phyloP scores from a whole-genome alignment of 2,888 invertebrate species.

The Byasa hedistus region DNA sequence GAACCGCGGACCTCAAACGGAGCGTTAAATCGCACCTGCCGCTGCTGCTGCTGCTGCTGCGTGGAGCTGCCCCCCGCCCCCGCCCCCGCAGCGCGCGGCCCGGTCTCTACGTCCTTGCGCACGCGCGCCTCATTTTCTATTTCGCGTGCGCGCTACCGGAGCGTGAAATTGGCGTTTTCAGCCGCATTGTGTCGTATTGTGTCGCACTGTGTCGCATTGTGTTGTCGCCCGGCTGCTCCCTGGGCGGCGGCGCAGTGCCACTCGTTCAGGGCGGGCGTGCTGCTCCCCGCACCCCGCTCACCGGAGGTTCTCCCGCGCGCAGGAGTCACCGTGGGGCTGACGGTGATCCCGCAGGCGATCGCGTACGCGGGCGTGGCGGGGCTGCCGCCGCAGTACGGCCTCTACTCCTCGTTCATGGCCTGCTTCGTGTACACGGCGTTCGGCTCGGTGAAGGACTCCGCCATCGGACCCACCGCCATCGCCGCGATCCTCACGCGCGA shows the following conservation, averaged over 20 bases:
- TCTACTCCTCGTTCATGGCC: slow-evolving; percentile 96
- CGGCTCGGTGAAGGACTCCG: slow-evolving; percentile 86
- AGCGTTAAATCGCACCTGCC: neutral
- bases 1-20: neutral
- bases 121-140: slow-evolving; percentile 31
- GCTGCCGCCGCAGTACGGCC: slow-evolving; percentile 87
- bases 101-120: slow-evolving; percentile 40
- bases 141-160: slow-evolving; percentile 34
- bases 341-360: slow-evolving; percentile 91
- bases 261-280: no score
- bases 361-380: slow-evolving; percentile 91
- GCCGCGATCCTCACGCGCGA: slow-evolving; percentile 89
- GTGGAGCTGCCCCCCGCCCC: neutral
- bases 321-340: slow-evolving; percentile 85
- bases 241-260: neutral
- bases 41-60: no score
- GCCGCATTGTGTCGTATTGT: slow-evolving; percentile 35
- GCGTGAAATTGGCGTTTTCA: slow-evolving; percentile 48
- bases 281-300: no score
- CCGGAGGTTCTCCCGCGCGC: slow-evolving; percentile 26
- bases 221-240: neutral
- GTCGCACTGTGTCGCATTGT: no score
- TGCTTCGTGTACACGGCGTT: slow-evolving; percentile 94
- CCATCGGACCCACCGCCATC: slow-evolving; percentile 92
- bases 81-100: neutral